Base-by-base conservation (phyloP, 2,113 vertebrate genomes). In the Tenebrosternarchus preto region DNA sequence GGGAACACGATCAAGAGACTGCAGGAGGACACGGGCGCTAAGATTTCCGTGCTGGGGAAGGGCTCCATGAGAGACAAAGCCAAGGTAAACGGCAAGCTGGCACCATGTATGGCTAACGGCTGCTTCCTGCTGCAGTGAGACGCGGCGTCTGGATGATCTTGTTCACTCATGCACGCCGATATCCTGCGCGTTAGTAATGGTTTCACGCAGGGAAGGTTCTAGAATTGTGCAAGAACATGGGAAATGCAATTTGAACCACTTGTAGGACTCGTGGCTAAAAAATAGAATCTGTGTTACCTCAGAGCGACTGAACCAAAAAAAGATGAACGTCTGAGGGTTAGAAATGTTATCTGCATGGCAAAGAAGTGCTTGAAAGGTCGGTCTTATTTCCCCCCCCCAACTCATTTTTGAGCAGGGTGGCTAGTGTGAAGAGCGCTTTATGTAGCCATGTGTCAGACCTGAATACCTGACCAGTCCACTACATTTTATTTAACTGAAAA, bases 11-110 rank as follows among this genome's bases (percentile, higher is more conserved):
- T 99, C 87, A 99, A 99, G 84, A 95, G 98, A 77, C 93, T 99
- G 89, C 98, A 99, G 90, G 98, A 99, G 89, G 98, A 99, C 91
- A 98, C 97, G 22, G 97, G 97, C 15, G 97, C 97, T 87, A 99
- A 99, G 94, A 99, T 99, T 93, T 99, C 98, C 8, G 98, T 99
- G 88, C 91, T 99, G 84, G 98, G 98, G 61, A 99, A 99, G 91
- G 98, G 98, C 86, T 99, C 98, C 80, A 99, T 99, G 97, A 95
- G 98, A 78, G 98, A 99, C 91, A 99, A 98, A 93, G 91, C 95
- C 50, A 98, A 98, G 96, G 98, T 99, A 95, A 68, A 83, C 59
- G 16, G 2, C 73, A 9, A n/a, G 60, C 67, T 2, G 66, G 9
- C 4, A 0, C 61, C 12, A 12, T 12, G 43, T 9, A 50, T 15